Conservation (phyloP, 2,113 vertebrate genomes). For the Lasiurus borealis region DNA sequence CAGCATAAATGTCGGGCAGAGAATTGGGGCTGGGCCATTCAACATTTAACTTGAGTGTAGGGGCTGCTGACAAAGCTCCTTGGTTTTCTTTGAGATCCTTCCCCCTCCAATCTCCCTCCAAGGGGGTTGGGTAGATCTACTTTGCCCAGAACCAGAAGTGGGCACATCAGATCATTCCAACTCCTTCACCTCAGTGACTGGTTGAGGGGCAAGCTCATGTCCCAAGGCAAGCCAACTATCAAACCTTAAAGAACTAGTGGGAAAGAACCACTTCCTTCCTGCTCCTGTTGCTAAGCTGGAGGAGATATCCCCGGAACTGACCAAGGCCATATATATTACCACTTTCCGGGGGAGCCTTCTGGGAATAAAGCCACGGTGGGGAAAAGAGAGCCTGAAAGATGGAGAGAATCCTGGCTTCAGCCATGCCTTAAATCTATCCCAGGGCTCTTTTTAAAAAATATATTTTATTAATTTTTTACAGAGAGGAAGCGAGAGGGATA, state of each 20-base stretch:
- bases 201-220: not conserved
- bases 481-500: no score
- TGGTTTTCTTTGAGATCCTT: not conserved
- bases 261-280: not conserved
- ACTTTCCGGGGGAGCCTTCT: not conserved
- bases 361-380: not conserved
- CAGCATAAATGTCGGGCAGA: slow-evolving; percentile 21
- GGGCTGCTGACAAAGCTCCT: not conserved
- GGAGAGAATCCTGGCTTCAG: not conserved
- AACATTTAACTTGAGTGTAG: not conserved
- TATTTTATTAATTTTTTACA: no score
- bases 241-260: not conserved
- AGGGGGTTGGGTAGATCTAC: not conserved
- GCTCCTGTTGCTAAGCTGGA: not conserved
- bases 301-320: not conserved
- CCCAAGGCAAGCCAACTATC: not conserved
- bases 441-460: not conserved
- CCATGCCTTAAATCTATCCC: not conserved
- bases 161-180: not conserved
- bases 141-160: not conserved
- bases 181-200: not conserved
- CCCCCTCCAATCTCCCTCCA: not conserved
- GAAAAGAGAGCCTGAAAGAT: not conserved
- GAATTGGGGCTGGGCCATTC: slow-evolving; percentile 16
- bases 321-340: not conserved